A percentile compares a stretch with the other conserved stretches of the same genome.
Evolutionary conservation across 1,140 invertebrate genomes (phyloP).

Genomic region (Diachasmimorpha longicaudata): DNA sequence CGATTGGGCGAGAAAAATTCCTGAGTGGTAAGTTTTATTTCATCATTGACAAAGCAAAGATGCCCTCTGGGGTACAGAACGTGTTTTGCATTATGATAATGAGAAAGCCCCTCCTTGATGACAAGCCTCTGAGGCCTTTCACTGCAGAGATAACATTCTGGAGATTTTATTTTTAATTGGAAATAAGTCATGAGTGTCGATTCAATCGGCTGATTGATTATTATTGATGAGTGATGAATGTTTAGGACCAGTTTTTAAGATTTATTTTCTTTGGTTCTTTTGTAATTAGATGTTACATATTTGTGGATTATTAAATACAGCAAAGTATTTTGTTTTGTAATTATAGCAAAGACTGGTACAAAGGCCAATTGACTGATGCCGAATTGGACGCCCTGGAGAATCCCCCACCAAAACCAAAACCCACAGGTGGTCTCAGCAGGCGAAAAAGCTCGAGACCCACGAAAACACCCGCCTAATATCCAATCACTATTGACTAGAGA

Average conservation of each 20-base stretch:
- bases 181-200: not conserved
- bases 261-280: constrained; percentile 1
- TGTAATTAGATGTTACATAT: too few relatives aligned
- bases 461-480: not conserved
- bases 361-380: constrained; percentile 79
- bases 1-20: constrained; percentile 87
- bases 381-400: constrained; percentile 79
- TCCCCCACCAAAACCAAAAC: constrained; percentile 70
- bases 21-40: constrained; percentile 79
- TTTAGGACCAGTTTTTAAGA: not conserved
- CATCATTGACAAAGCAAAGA: constrained; percentile 6
- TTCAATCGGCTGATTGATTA: not conserved
- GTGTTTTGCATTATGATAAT: not conserved
- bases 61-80: not conserved
- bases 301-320: too few relatives aligned
- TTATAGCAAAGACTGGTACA: constrained; percentile 84
- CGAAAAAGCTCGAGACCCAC: constrained; percentile 50
- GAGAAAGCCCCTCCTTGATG: not conserved
- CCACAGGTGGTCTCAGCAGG: constrained; percentile 65
- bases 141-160: not conserved
- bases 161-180: not conserved
- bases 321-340: not conserved
- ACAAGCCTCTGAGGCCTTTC: not conserved
- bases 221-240: not conserved
- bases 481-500: not conserved